Conservation (phyloP, 2,113 vertebrate genomes). For the Petroica traversi region DNA sequence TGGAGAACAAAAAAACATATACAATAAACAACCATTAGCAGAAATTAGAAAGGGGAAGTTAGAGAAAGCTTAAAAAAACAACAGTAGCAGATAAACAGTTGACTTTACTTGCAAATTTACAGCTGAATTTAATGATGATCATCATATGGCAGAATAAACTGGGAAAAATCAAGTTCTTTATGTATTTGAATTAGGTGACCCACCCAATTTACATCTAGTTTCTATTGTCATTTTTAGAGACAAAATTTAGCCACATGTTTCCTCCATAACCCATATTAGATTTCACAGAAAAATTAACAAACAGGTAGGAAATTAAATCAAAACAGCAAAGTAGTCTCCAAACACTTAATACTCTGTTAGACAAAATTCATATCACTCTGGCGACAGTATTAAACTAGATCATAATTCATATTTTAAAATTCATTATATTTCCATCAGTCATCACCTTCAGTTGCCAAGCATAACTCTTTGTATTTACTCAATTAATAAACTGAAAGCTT, state of each 20-base stretch:
- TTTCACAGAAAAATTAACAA: background rate
- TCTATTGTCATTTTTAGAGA: background rate
- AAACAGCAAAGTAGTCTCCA: background rate
- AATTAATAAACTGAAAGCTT: slow-evolving; percentile 5
- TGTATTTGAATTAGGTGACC: background rate
- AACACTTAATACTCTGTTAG: background rate
- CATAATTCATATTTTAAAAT: background rate
- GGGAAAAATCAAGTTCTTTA: background rate
- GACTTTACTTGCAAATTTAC: background rate
- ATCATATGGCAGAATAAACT: background rate
- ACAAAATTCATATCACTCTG: background rate
- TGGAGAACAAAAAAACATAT: background rate
- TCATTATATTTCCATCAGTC: background rate
- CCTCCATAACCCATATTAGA: background rate
- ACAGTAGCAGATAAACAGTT: background rate
- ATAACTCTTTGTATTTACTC: background rate
- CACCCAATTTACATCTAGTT: background rate
- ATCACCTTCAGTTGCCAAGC: background rate
- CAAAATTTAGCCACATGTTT: background rate
- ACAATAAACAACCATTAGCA: background rate
- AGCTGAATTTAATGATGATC: background rate
- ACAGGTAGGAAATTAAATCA: background rate
- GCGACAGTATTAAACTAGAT: background rate
- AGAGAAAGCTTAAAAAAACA: background rate
- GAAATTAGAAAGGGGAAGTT: background rate